Percentiles rank a stretch among this genome's conserved stretches.
Evolutionary conservation across 2,113 vertebrate species (phyloP).

Genomic region (rat (Rattus norvegicus)): GRCr8 NC_086028.1:103127501-103128000

Average conservation of each 20-base stretch:
- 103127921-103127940: not conserved
- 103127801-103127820: not conserved
- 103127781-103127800: not conserved
- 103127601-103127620: not conserved
- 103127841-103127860: not conserved
- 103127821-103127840: not conserved
- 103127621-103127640: not conserved
- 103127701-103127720: no score
- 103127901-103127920: not conserved
- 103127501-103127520: accelerated
- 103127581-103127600: not conserved
- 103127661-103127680: not conserved
- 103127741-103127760: no score
- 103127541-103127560: not conserved
- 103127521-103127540: not conserved
- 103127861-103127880: not conserved
- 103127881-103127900: not conserved
- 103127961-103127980: not conserved
- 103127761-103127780: not conserved
- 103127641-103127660: not conserved
- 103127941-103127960: not conserved
- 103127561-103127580: not conserved
- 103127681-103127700: not conserved
- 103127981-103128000: not conserved
- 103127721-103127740: no score